phyloP scores from a whole-genome alignment of 2,113 vertebrate species.

The Grallaria varia region DNA sequence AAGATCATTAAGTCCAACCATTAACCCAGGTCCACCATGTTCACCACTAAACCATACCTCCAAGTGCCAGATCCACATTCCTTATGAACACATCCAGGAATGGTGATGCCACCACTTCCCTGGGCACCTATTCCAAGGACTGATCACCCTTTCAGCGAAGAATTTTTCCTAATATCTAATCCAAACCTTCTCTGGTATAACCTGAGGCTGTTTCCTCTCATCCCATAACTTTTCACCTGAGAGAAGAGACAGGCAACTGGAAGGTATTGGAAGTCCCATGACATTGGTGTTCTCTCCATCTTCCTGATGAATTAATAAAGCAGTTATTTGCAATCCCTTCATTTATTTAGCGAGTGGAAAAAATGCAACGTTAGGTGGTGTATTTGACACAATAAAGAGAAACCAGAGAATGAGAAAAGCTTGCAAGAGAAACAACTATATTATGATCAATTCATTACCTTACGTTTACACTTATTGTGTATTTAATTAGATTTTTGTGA shows the following conservation, averaged over 20 bases:
- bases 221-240: background rate
- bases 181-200: background rate
- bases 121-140: background rate
- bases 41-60: rapidly evolving
- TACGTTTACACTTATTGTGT: background rate
- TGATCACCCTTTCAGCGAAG: background rate
- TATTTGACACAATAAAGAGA: background rate
- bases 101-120: background rate
- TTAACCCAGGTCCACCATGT: background rate
- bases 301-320: background rate
- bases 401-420: background rate
- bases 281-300: background rate
- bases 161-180: background rate
- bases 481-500: background rate
- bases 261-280: background rate
- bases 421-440: background rate
- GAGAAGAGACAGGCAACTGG: background rate
- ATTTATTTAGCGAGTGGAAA: background rate
- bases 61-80: background rate
- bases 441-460: background rate
- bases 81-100: background rate
- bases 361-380: background rate
- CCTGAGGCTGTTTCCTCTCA: background rate
- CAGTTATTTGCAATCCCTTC: background rate
- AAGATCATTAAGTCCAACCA: background rate